A percentile compares a stretch with the other conserved stretches of the same genome.
Conservation (phyloP, 2,888 invertebrate species). For the Gnatocerus cornutus region DNA sequence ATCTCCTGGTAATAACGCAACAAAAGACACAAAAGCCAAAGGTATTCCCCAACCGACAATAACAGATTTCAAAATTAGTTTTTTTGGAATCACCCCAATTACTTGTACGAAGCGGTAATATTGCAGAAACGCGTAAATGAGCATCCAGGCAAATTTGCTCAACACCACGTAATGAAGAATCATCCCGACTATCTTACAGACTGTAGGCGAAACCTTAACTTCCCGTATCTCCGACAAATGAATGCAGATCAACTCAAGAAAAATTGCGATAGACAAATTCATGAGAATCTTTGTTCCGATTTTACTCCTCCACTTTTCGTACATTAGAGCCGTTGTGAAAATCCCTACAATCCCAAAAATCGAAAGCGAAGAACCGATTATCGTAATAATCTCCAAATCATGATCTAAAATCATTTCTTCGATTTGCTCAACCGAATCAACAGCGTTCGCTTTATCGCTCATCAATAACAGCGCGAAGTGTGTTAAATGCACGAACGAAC, state of each 20-base stretch:
- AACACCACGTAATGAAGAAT: slow-evolving; percentile 79
- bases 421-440: slow-evolving; percentile 41
- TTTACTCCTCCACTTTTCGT: slow-evolving; percentile 77
- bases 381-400: slow-evolving; percentile 72
- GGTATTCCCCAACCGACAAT: slow-evolving; percentile 79
- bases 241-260: slow-evolving; percentile 67
- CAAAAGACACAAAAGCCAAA: slow-evolving; percentile 72
- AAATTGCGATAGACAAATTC: slow-evolving; percentile 74
- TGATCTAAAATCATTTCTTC: slow-evolving; percentile 52
- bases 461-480: slow-evolving; percentile 75
- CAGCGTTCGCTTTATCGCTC: slow-evolving; percentile 50
- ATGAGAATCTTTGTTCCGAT: slow-evolving; percentile 77
- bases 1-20: slow-evolving; percentile 71
- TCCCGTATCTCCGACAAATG: slow-evolving; percentile 62
- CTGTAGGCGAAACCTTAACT: slow-evolving; percentile 10
- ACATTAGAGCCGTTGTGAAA: slow-evolving; percentile 73
- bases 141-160: slow-evolving; percentile 82
- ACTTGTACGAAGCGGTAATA: slow-evolving; percentile 80
- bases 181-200: slow-evolving; percentile 76
- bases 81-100: slow-evolving; percentile 75
- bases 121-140: slow-evolving; percentile 80
- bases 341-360: slow-evolving; percentile 73
- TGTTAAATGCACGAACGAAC: slow-evolving; percentile 75
- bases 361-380: slow-evolving; percentile 73
- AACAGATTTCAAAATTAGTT: slow-evolving; percentile 77